Percentiles rank a stretch among this genome's conserved stretches.
Conservation (phyloP, 2,797 vertebrate species). For the Rhinophrynus dorsalis region DNA sequence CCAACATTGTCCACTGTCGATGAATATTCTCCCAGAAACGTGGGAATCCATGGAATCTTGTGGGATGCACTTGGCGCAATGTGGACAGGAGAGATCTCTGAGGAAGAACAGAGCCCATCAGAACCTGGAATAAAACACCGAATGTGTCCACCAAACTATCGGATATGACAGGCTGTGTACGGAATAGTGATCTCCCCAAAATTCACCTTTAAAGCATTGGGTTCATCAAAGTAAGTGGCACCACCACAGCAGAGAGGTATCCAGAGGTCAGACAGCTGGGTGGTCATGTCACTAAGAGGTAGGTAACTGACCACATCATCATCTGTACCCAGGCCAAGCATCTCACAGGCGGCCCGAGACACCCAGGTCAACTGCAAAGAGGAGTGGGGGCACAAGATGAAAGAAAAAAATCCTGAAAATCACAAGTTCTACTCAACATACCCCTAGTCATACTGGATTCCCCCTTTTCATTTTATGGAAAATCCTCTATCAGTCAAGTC, state of each 20-base stretch:
- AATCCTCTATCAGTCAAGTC: no score
- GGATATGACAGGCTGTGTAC: no score
- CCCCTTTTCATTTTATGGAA: no score
- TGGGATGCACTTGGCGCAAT: neutral
- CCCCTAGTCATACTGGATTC: neutral
- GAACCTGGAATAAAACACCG: neutral
- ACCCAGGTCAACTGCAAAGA: constrained; percentile 73
- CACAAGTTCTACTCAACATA: neutral
- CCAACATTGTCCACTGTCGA: neutral
- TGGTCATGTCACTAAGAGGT: constrained; percentile 76
- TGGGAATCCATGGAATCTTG: constrained; percentile 7
- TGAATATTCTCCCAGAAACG: constrained; percentile 19
- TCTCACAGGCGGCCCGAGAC: constrained; percentile 25
- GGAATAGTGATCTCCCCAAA: no score
- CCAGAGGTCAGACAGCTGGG: constrained; percentile 79
- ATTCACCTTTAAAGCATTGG: constrained; percentile 77
- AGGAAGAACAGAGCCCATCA: neutral
- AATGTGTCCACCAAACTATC: no score
- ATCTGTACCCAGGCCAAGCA: constrained; percentile 15
- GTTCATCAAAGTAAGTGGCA: constrained; percentile 69
- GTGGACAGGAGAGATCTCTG: constrained; percentile 4
- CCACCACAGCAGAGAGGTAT: constrained; percentile 60
- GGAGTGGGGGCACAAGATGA: neutral
- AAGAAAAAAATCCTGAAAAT: neutral
- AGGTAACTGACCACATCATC: constrained; percentile 74